Evolutionary conservation across 37 sponge, comb jelly and placozoan species (phyloP).

Genomic region (Oscarella lobularis): DNA sequence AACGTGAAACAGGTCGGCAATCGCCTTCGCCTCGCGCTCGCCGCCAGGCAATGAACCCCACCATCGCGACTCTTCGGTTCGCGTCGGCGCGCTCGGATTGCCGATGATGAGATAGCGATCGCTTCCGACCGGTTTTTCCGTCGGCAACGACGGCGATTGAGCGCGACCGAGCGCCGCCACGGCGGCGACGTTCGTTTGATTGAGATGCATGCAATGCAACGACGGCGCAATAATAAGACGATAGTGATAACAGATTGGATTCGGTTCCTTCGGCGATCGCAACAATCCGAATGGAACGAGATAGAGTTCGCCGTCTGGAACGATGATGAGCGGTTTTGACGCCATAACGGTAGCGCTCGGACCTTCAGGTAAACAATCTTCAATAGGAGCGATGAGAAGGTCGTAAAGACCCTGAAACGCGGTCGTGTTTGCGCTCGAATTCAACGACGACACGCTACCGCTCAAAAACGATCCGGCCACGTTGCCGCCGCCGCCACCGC

Average conservation of each 20-base stretch:
- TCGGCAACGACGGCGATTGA: not conserved
- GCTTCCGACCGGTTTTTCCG: not conserved
- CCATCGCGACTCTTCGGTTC: slow-evolving; percentile 16
- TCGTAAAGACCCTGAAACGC: slow-evolving; percentile 36
- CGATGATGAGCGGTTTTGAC: slow-evolving; percentile 32
- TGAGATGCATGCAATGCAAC: slow-evolving; percentile 26
- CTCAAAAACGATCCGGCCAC: not conserved
- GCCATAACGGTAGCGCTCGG: not conserved
- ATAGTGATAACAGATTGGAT: slow-evolving; percentile 45
- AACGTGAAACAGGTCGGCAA: slow-evolving; percentile 50
- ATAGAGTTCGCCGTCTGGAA: slow-evolving; percentile 82
- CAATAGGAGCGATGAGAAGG: slow-evolving; percentile 69
- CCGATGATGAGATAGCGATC: slow-evolving; percentile 40
- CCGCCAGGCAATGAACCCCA: slow-evolving; percentile 55
- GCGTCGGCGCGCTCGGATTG: slow-evolving; percentile 50
- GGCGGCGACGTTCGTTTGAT: not conserved
- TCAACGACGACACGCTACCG: not conserved
- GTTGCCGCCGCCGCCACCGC: not conserved
- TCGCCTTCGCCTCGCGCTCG: slow-evolving; percentile 59
- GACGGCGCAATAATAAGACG: slow-evolving; percentile 52
- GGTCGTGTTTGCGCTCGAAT: not conserved
- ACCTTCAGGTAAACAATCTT: slow-evolving; percentile 44
- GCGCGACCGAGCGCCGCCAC: not conserved
- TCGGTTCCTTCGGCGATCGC: not conserved
- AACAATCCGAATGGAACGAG: slow-evolving; percentile 80